Evolutionary conservation across 2,797 vertebrate genomes (phyloP).

Genomic region (Lithobates pipiens): DNA sequence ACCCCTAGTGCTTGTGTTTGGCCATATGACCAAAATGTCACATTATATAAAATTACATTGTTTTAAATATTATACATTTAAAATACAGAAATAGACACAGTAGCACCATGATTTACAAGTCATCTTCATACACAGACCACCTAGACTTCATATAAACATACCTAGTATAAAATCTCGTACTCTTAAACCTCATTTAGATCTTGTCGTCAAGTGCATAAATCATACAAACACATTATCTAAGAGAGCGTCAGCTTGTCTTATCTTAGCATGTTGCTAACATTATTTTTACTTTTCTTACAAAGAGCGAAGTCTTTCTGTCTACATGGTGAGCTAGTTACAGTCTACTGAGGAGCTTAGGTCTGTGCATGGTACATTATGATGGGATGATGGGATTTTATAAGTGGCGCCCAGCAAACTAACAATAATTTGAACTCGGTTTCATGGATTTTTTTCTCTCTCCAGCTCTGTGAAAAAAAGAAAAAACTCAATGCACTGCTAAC

Average conservation of each 20-base stretch:
- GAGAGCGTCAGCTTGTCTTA: conserved; percentile 50
- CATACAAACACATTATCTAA: conserved; percentile 32
- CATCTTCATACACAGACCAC: conserved; percentile 6
- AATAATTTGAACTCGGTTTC: conserved; percentile 39
- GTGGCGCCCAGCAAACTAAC: conserved; percentile 43
- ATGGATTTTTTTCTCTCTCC: conserved; percentile 13
- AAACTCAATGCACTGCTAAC: conserved; percentile 21
- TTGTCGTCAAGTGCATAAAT: conserved; percentile 54
- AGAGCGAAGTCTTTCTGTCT: conserved; percentile 60
- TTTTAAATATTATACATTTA: neutral
- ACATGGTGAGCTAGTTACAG: conserved; percentile 61
- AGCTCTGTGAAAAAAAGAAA: neutral
- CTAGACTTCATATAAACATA: conserved; percentile 17
- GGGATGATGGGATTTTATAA: conserved; percentile 42
- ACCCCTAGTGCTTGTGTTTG: too few relatives aligned
- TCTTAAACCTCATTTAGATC: conserved; percentile 28
- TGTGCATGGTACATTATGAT: conserved; percentile 55
- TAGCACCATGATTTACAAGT: neutral
- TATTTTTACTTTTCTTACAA: conserved; percentile 38
- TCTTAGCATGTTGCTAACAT: conserved; percentile 56
- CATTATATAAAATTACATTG: too few relatives aligned
- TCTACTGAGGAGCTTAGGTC: conserved; percentile 59
- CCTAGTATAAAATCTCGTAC: conserved; percentile 23
- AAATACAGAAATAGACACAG: neutral
- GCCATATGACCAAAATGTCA: too few relatives aligned